Evolutionary conservation across 2,888 invertebrate genomes (phyloP).

Genomic region (Margaritifera margaritifera): DNA sequence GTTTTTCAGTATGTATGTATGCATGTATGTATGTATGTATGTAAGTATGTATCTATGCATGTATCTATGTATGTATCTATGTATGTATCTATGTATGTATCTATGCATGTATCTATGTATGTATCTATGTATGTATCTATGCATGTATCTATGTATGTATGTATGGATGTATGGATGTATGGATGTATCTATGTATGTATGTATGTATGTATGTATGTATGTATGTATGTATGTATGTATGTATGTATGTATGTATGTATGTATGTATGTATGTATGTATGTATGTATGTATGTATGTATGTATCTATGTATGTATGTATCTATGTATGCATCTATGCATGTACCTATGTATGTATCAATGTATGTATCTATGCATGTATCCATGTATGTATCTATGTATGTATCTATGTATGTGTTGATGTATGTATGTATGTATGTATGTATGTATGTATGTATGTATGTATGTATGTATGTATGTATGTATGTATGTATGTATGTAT

Average conservation of each 20-base stretch:
- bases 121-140: conserved; percentile 1
- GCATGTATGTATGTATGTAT: too few relatives aligned
- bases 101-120: background rate
- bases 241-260: conserved; percentile 6
- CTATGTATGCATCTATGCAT: background rate
- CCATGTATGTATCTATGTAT: too few relatives aligned
- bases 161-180: too few relatives aligned
- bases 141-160: background rate
- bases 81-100: conserved; percentile 1
- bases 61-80: background rate
- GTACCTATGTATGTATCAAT: conserved; percentile 6
- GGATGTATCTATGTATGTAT: conserved; percentile 5
- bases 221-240: conserved; percentile 1
- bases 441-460: background rate
- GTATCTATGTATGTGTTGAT: too few relatives aligned
- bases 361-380: too few relatives aligned
- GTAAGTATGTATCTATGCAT: background rate
- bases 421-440: background rate
- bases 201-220: background rate
- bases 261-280: background rate
- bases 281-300: background rate
- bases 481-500: conserved; percentile 1
- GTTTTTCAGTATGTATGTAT: too few relatives aligned
- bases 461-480: background rate
- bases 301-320: background rate